Evolutionary conservation across 2,888 invertebrate genomes (phyloP).

Genomic region (Stenodera caucasica): DNA sequence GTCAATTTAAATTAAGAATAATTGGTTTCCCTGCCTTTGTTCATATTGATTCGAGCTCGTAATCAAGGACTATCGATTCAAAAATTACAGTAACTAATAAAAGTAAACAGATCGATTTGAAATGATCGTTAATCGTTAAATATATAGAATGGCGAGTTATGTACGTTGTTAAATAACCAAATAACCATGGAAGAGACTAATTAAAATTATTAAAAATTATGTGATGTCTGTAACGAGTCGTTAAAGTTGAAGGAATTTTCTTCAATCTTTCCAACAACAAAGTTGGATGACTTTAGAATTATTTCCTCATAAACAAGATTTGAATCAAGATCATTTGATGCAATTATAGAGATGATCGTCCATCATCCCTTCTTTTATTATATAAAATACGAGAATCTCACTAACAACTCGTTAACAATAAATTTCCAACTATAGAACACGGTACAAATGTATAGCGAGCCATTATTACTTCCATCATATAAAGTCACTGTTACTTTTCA

Average conservation of each 20-base stretch:
- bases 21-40: background rate
- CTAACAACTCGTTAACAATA: background rate
- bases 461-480: background rate
- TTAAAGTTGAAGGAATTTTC: background rate
- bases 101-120: background rate
- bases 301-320: background rate
- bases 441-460: background rate
- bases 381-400: background rate
- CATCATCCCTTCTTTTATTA: background rate
- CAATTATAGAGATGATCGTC: background rate
- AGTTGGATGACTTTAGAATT: background rate
- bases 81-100: background rate
- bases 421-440: background rate
- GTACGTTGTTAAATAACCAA: background rate
- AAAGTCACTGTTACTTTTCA: constrained; percentile 6
- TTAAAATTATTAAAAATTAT: constrained; percentile 1
- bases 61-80: background rate
- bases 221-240: background rate
- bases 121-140: constrained; percentile 5
- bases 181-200: background rate
- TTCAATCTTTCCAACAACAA: background rate
- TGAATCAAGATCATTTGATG: background rate
- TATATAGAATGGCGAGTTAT: background rate
- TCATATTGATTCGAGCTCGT: background rate
- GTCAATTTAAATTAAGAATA: background rate